Evolutionary conservation across 2,888 invertebrate species (phyloP), one percentile per base, ranked within the genome.

Genomic region (Yponomeuta sedellus): DNA sequence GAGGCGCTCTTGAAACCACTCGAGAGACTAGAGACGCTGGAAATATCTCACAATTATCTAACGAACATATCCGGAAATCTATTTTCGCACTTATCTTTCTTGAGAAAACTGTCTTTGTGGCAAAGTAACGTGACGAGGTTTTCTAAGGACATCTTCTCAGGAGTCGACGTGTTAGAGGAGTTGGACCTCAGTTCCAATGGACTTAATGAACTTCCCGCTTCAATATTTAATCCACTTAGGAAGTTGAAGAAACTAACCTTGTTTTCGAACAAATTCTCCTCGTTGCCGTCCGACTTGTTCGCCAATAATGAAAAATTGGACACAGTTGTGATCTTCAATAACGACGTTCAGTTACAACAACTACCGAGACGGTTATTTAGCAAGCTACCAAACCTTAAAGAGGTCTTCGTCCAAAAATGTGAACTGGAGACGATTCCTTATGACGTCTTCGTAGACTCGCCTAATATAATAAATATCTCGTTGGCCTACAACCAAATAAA

Each of bases 171-270:
- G 0, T 85, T 97, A 5, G 88, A 92, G 72, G 92, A 92, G 70
- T 86, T 97, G 68, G 95, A 96, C 83, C 80, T 97, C 66, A 93
- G 94, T 72, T 85, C 92, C 16, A 96, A 96, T 79, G 89, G 92
- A 64, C 88, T 96, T 70, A 91, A 92, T 67, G 87, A 90, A 67
- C 83, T 96, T 64, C 93, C 94, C 0, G 78, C 89, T 10, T 92
- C 93, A 71, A 88, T 94, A 64, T 95, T 96, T 76, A 82, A 91
- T 66, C 87, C 92, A 68, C 82, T 96, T 66, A 85, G 82, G 40
- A 94, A 94, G 75, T 83, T 96, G 61, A 92, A 89, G 69, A 90
- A 88, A 68, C 81, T 97, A 61, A 94, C 94, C 76, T 85, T 97
- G 69, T 93, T 92, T 76, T 91, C 88, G n/a, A 96, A 96, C 75